Evolutionary conservation across 2,888 invertebrate genomes (phyloP).

Genomic region (Poecilobothrus nobilitatus): DNA sequence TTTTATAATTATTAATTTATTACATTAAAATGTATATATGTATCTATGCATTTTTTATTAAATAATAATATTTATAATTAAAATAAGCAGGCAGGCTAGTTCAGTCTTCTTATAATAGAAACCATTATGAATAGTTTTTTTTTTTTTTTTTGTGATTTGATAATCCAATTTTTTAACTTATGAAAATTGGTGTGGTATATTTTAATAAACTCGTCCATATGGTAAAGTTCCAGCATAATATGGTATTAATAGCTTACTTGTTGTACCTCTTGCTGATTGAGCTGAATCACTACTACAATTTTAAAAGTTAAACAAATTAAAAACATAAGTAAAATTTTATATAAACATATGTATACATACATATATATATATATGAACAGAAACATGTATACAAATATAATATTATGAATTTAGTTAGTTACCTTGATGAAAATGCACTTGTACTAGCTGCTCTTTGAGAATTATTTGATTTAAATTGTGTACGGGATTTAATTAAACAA

Average conservation of each 20-base stretch:
- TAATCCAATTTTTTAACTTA: constrained; percentile 15
- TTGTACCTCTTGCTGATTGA: constrained; percentile 38
- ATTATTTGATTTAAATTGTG: constrained; percentile 27
- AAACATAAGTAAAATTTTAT: background rate
- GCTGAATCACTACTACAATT: constrained; percentile 39
- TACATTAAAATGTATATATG: too few relatives aligned
- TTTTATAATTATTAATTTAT: background rate
- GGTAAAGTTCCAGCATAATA: constrained; percentile 39
- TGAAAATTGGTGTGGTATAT: too few relatives aligned
- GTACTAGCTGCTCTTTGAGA: constrained; percentile 21
- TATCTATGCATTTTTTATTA: too few relatives aligned
- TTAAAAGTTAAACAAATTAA: background rate
- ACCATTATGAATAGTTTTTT: background rate
- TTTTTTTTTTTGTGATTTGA: background rate
- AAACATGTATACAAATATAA: constrained; percentile 23
- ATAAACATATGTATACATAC: background rate
- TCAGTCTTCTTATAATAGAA: background rate
- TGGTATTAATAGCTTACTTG: constrained; percentile 40
- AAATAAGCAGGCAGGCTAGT: background rate
- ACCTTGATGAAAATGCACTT: constrained; percentile 26
- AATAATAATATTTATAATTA: background rate
- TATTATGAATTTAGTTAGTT: constrained; percentile 18
- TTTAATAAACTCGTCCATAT: constrained; percentile 41
- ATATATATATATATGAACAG: background rate
- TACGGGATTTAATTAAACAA: constrained; percentile 55